Conservation (phyloP, 2,888 invertebrate species). For the Nephrotoma guestfalica region DNA sequence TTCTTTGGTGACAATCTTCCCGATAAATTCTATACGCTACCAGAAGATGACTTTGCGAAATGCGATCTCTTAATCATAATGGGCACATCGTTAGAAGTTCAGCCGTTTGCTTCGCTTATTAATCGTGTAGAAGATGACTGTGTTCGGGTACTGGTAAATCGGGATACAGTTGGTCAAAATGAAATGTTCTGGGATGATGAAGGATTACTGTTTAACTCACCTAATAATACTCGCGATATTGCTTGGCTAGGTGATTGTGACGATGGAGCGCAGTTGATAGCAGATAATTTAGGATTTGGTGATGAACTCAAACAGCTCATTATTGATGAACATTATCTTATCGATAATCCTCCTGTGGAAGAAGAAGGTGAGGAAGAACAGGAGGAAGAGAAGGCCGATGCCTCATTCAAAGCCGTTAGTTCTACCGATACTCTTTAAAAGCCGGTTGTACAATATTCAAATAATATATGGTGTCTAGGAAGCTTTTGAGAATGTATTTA, state of each 20-base stretch:
- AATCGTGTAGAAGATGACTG: constrained; percentile 57
- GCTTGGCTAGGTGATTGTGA: constrained; percentile 73
- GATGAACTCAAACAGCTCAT: constrained; percentile 47
- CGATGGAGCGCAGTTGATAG: constrained; percentile 56
- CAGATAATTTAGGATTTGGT: constrained; percentile 65
- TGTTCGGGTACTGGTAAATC: constrained; percentile 75
- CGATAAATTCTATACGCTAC: constrained; percentile 51
- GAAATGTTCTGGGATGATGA: constrained; percentile 32
- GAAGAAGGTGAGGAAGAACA: neutral
- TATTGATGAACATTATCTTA: constrained; percentile 38
- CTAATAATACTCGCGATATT: constrained; percentile 54
- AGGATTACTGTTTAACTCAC: constrained; percentile 53
- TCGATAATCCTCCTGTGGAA: constrained; percentile 24
- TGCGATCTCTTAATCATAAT: constrained; percentile 89
- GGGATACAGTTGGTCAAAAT: constrained; percentile 52
- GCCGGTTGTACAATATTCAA: neutral
- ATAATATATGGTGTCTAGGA: neutral
- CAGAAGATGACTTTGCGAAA: constrained; percentile 58
- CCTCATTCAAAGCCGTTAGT: neutral
- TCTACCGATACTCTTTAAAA: neutral
- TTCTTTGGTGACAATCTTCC: constrained; percentile 92
- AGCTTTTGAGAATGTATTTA: neutral
- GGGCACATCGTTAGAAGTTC: constrained; percentile 89
- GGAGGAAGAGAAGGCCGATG: neutral
- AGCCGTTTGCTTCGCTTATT: constrained; percentile 84